These are phyloP conservation scores for Scrobipalpa atriplicella DNA, from an alignment of 2,888 invertebrate species.

Conservation along the genomic window DNA sequence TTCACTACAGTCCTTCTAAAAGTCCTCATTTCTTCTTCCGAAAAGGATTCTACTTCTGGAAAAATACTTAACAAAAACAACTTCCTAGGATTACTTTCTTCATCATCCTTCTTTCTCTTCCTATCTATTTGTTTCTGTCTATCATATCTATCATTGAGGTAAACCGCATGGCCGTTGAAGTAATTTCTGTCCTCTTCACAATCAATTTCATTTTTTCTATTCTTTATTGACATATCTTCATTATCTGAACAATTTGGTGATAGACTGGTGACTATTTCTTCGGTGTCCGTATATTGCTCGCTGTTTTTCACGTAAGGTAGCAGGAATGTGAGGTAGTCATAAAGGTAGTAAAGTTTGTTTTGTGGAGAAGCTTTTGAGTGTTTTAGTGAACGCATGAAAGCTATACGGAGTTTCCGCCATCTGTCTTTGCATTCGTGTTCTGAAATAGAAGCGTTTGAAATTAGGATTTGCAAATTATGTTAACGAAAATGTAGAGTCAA, in stretches of 20 bases:
- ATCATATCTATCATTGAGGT: not conserved
- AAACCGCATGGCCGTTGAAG: not conserved
- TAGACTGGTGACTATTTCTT: not conserved
- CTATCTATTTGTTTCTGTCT: not conserved
- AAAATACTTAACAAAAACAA: constrained; percentile 47
- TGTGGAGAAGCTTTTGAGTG: constrained; percentile 40
- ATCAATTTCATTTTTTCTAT: not conserved
- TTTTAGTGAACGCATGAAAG: constrained; percentile 45
- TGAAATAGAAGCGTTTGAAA: constrained; percentile 35
- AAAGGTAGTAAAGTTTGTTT: constrained; percentile 43
- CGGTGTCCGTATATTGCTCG: constrained; percentile 2
- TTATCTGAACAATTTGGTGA: constrained; percentile 6
- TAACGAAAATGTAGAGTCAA: no score
- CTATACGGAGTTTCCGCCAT: constrained; percentile 48
- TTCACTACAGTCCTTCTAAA: constrained; percentile 43
- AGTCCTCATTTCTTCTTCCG: constrained; percentile 46
- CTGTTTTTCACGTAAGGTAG: constrained; percentile 39
- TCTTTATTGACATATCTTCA: not conserved
- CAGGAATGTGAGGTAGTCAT: constrained; percentile 44
- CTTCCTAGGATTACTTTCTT: constrained; percentile 42
- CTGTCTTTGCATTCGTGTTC: constrained; percentile 46
- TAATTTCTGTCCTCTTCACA: not conserved
- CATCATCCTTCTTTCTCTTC: constrained; percentile 26
- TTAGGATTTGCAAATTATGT: not conserved
- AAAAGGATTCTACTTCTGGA: constrained; percentile 44